Evolutionary conservation across 2,888 invertebrate genomes (phyloP), one percentile per base, ranked within the genome.

Genomic region (Pyrgus malvae): DNA sequence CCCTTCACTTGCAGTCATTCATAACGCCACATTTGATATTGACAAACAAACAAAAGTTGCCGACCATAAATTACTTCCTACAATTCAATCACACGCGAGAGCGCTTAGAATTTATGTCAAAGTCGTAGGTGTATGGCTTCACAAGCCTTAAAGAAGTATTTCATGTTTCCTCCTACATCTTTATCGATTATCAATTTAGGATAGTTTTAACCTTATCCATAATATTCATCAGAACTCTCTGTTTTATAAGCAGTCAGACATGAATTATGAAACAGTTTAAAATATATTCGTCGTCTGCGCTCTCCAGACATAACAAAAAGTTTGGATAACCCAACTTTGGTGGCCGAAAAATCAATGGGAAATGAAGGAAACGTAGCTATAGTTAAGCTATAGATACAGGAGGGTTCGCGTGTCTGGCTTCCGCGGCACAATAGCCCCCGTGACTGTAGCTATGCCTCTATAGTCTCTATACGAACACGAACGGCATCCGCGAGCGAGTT

Each of bases 391-490:
- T 58, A 62, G 62, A 57, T 64, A 67, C 63, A 61, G 73, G 80
- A 79, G 84, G 86, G 84, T 81, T 83, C 70, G 83, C 81, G 74
- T 81, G 87, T 87, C 83, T 88, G 80, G 80, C 78, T 68, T 68
- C 72, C 68, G 67, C 73, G 74, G 69, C 70, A 86, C 83, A 86
- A 87, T 81, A 76, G 82, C 76, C 78, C 78, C 82, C 80, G 76
- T 83, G 72, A 72, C 64, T 63, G 63, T 80, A 81, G 76, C 66
- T 81, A 83, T 83, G 79, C 66, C 56, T 80, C 72, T 80, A 71
- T 73, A 66, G 69, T 63, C n/a, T n/a, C n/a, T n/a, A n/a, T n/a
- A n/a, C n/a, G 67, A 67, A 66, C 64, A 64, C 65, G 48, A 63
- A 61, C 69, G 72, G 74, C 58, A 73, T 69, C 78, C 72, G 79